Evolutionary conservation across 92 coral and sea anemone species (phyloP), one percentile per base, ranked within the genome.

Genomic region (Heliopora coerulea): DNA sequence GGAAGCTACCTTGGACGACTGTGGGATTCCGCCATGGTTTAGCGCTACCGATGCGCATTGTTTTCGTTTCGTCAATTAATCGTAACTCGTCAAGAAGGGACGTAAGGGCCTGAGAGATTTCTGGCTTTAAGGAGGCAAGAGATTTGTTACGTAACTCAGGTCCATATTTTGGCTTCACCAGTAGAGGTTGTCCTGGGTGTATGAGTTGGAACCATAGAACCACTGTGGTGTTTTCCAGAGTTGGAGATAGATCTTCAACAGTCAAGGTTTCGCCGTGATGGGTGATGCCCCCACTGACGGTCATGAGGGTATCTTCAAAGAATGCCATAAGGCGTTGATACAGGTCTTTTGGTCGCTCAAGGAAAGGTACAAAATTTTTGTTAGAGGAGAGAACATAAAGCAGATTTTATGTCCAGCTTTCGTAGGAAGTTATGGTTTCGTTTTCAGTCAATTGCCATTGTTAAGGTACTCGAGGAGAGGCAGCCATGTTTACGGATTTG

Each of bases 241-340:
- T 72, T 7, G 82, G 90, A 27, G 72, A 56, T 31, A 83, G 63
- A 35, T 80, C 86, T 62, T 87, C 83, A 3, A 18, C 80, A 13
- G 76, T 46, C 18, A 83, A 77, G 0, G 65, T 44, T 18, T 82
- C 84, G 23, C 87, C 84, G 49, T 86, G 87, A 62, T 86, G 87
- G 48, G 84, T 54, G 46, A 86, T 59, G 39, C 80, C 72, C 40
- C 89, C 50, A 34, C 37, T 44, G 23, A 48, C 84, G 19, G 82
- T 72, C 28, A 83, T 79, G 28, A 85, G 42, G n/a, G 72, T 82
- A 54, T 86, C 87, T 34, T 76, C 73, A 34, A 61, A 68, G 61
- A 83, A 83, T 4, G 84, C 83, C 83, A 82, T 83, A 35, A 84
- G 73, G 46, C 84, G 58, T 74, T 87, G 82, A 62, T 54, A 85